phyloP scores from a whole-genome alignment of 1,140 invertebrate genomes.

The Monochamus saltuarius region DNA sequence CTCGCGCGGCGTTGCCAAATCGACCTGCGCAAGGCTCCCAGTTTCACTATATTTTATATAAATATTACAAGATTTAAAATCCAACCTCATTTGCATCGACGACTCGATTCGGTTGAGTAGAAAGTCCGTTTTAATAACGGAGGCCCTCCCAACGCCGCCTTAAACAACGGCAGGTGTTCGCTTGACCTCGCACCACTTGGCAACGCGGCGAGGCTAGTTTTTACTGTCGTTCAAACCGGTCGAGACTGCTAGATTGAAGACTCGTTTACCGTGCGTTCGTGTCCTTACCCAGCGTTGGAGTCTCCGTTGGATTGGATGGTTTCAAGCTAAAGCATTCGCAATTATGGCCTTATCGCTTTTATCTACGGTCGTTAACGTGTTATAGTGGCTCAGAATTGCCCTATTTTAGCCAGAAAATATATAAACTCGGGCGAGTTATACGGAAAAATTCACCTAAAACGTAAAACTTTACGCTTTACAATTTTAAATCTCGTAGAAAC shows the following conservation, averaged over 20 bases:
- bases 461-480: too few species aligned
- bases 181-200: conserved; percentile 12
- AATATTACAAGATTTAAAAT: too few species aligned
- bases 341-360: conserved; percentile 1
- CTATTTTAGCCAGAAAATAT: too few species aligned
- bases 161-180: conserved; percentile 11
- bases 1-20: conserved; percentile 8
- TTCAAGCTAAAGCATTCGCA: neutral
- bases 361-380: too few species aligned
- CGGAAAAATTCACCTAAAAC: too few species aligned
- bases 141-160: neutral
- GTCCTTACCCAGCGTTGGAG: neutral
- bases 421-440: too few species aligned
- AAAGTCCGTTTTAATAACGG: too few species aligned
- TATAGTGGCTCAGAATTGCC: too few species aligned
- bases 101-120: too few species aligned
- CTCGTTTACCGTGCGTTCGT: neutral
- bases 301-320: neutral
- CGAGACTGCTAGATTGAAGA: conserved; percentile 18
- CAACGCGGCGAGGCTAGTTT: conserved; percentile 14
- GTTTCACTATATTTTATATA: too few species aligned
- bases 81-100: too few species aligned
- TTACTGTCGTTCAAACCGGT: conserved; percentile 15
- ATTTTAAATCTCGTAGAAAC: too few species aligned
- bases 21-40: neutral